Base-by-base conservation (phyloP, 2,888 invertebrate species). In the Philhelius pedissequus region DNA sequence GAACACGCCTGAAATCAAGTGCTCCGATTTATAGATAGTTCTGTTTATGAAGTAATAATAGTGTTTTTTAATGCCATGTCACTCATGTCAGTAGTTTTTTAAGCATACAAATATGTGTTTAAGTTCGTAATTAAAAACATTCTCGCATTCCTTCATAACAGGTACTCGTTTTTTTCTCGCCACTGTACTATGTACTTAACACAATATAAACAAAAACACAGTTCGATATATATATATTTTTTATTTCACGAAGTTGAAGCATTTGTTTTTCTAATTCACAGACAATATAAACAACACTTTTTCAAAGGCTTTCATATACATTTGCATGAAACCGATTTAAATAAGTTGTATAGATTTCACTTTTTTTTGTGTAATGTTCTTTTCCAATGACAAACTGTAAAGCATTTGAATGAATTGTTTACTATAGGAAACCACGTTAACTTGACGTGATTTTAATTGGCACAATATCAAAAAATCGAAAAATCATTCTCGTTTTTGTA, bases 391-490 rank as follows among this genome's bases (percentile, higher is more conserved):
- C 43, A 7, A 52, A 43, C 22, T 7, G 11, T 20, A 20, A 62
- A n/a, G 43, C 70, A 69, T 69, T 75, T 68, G 15, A 60, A 62
- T 56, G 56, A 56, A 71, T 64, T 54, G 48, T 62, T 30, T 45
- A 43, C 32, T n/a, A n/a, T 20, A 40, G 38, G 5, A 45, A 11
- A 13, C 50, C 77, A 82, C 77, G 82, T 68, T 78, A 78, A 78
- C 60, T 77, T 82, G 66, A 68, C 82, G 77, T 77, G 78, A 82
- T 82, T 71, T 66, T 48, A n/a, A 40, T 48, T 82, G 77, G 73
- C 78, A 54, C 8, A 9, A 38, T 48, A 69, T 71, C 77, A 82
- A 73, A 66, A n/a, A 9, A 43, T n/a, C 40, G 13, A 38, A 70
- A 81, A 58, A 60, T 13, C 56, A 20, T 56, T 32, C 7, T 38